Percentiles rank a stretch among this genome's conserved stretches.
Conservation (phyloP, 2,888 invertebrate genomes). For the Punctoribates punctum region DNA sequence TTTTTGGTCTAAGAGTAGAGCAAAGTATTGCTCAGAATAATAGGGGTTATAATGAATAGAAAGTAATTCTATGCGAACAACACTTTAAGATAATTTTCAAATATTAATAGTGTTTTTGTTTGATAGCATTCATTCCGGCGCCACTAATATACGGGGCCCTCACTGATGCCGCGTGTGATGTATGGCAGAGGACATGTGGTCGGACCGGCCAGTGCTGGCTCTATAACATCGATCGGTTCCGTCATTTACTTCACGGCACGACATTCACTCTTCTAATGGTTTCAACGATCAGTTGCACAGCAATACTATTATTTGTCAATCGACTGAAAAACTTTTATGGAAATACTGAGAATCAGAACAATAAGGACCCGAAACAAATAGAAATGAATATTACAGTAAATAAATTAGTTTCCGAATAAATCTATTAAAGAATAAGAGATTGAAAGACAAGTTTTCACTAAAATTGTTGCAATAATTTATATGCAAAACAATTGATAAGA, state of each 20-base stretch:
- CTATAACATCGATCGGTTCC: conserved; percentile 47
- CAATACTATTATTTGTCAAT: conserved; percentile 18
- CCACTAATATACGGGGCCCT: conserved; percentile 48
- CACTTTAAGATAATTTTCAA: not conserved
- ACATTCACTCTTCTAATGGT: conserved; percentile 45
- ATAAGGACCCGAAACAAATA: not conserved
- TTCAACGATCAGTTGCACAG: not conserved
- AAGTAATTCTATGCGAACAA: too few species aligned
- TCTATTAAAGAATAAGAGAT: not conserved
- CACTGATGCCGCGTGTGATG: conserved; percentile 47
- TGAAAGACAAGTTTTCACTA: not conserved
- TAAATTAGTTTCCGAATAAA: conserved; percentile 4
- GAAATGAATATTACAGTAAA: conserved; percentile 26
- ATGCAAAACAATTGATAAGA: not conserved
- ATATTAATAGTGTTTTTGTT: not conserved
- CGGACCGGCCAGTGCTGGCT: conserved; percentile 48
- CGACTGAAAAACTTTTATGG: conserved; percentile 35
- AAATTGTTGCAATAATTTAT: not conserved
- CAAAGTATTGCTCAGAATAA: too few species aligned
- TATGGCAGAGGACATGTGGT: conserved; percentile 48
- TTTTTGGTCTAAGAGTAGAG: too few species aligned
- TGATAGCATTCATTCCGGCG: conserved; percentile 48
- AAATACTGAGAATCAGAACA: not conserved
- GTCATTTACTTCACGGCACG: conserved; percentile 46
- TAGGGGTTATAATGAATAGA: too few species aligned